Base-by-base conservation (phyloP, 2,797 vertebrate genomes). In the Gambusia yucatana region DNA sequence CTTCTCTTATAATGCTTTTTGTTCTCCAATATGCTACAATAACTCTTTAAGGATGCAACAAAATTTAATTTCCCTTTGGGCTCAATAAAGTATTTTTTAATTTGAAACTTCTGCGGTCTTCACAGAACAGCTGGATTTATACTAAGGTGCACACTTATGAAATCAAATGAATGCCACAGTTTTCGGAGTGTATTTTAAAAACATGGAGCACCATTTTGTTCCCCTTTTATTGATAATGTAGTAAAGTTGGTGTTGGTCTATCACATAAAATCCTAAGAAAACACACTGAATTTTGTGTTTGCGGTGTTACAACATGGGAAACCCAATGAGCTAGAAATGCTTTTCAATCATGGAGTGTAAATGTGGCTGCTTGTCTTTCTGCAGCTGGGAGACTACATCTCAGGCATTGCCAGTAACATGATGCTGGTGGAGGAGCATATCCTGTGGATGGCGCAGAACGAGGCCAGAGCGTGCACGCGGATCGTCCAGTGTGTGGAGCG, bases 401-500 rank as follows among this genome's bases (percentile, higher is more conserved):
- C 96, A 20, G 97, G 97, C 90, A 96, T 98, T 72, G 97, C 96
- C 86, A 98, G 97, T 78, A 97, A 98, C 91, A 95, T 97, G 90
- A 98, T 98, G 97, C 91, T 96, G 33, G 97, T 96, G 28, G 97
- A 98, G 91, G 97, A 98, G 74, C 97, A 97, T 0, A 90, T 97
- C 39, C 84, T 98, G 88, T 98, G 97, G 97, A 97, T 97, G 96
- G 97, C 97, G 13, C 97, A 98, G 86, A 97, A 95, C 6, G 96
- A 98, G 87, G 96, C 96, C 59, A 91, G 96, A 82, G 97, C 97
- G 0, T 98, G 97, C 87, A 97, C 97, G 0, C 96, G 97, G 5
- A 97, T 98, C 46, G 97, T 98, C 33, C 95, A 95, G 85, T 97
- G 97, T 73, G 96, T 98, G 89, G 97, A 98, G 82, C 94, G 94